A percentile compares a stretch with the other conserved stretches of the same genome.
These are phyloP conservation scores for Panulirus ornatus DNA, from an alignment of 1,140 invertebrate species.

Conservation along the genomic window DNA sequence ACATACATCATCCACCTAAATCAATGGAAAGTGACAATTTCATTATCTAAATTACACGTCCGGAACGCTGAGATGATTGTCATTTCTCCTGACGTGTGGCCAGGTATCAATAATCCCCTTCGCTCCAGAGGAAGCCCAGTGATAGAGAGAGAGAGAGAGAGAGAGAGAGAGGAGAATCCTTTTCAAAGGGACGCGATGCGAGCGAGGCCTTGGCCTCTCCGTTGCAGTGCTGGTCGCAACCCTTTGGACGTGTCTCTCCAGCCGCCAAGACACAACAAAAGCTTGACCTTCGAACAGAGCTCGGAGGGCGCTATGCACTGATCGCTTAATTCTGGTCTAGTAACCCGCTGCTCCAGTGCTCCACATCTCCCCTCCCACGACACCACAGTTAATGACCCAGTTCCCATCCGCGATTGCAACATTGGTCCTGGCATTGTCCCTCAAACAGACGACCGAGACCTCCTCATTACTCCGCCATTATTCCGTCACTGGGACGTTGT, in stretches of 20 bases:
- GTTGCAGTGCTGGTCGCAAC: not conserved
- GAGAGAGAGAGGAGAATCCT: conserved; percentile 20
- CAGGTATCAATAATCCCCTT: no score
- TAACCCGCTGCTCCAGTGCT: conserved; percentile 32
- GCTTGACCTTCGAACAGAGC: conserved; percentile 16
- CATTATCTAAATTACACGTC: no score
- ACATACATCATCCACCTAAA: no score
- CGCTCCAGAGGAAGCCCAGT: no score
- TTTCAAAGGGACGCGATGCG: no score
- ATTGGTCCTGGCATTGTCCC: not conserved
- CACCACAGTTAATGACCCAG: not conserved
- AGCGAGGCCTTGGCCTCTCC: no score
- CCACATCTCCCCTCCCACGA: not conserved
- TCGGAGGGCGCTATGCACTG: not conserved
- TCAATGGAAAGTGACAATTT: no score
- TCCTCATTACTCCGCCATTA: conserved; percentile 26
- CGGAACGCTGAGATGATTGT: no score
- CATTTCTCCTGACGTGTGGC: no score
- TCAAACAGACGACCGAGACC: not conserved
- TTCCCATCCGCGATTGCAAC: not conserved
- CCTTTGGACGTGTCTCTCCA: not conserved
- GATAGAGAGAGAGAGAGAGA: not conserved
- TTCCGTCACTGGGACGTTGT: not conserved
- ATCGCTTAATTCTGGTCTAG: conserved; percentile 15
- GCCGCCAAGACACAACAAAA: not conserved